Evolutionary conservation across 2,888 invertebrate genomes (phyloP), one percentile per base, ranked within the genome.

Genomic region (Nymphalis urticae): DNA sequence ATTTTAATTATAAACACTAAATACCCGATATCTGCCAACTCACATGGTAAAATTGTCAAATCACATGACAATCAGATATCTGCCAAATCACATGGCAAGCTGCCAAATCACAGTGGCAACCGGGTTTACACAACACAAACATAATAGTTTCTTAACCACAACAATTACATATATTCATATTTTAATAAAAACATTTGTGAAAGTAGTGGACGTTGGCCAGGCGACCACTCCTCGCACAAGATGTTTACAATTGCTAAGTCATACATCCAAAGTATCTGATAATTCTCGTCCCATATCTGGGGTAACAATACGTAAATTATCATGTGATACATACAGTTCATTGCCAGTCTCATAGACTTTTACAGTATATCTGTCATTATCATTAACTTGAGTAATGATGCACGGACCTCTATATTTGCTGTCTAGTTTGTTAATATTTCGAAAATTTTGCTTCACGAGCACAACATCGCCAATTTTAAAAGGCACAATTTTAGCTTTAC

Each of bases 391-490:
- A 10, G 48, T 48, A 48, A 48, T 48, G 9, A 48, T 7, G 48
- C 48, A 48, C 17, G 48, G 48, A 36, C 9, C 36, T 27, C 32
- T 27, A 27, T 17, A 36, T 17, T 62, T 62, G 48, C 48, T 17
- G 17, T 48, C 48, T 17, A 17, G 48, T n/a, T 48, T 48, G n/a
- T 16, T 48, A 48, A 17, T 47, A 10, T 8, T 47, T 13, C 47
- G 13, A 48, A 13, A 17, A 48, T 48, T 17, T 48, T 48, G 48
- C 16, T 62, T 51, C 21, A 51, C 21, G 9, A 62, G 27, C 2
- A 51, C 48, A 27, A 19, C 21, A 24, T 62, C 62, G 24, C 62
- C 62, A 9, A 48, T 51, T 32, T 51, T 48, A 51, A 62, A 62
- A 8, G 48, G 50, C 7, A 48, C 21, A 27, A 62, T 48, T 62